These are phyloP conservation scores for Galleria mellonella DNA, from an alignment of 1,140 invertebrate genomes.

Conservation along the genomic window DNA sequence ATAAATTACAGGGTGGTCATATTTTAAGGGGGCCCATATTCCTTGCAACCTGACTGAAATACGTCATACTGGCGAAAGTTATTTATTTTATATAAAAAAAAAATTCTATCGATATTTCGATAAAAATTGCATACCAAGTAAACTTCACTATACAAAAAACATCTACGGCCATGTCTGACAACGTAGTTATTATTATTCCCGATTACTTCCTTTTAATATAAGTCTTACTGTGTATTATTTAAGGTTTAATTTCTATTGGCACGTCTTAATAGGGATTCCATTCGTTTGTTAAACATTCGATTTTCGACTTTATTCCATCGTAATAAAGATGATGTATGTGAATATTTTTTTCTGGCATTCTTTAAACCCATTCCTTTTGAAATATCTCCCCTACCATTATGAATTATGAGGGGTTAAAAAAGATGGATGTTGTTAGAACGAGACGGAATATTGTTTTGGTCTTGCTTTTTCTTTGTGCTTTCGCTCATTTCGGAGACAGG, in stretches of 20 bases:
- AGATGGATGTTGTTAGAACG: too few relatives aligned
- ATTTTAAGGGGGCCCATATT: too few relatives aligned
- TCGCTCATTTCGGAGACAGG: too few relatives aligned
- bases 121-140: constrained; percentile 21
- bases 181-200: constrained; percentile 7
- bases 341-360: too few relatives aligned
- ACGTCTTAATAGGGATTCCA: background rate
- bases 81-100: too few relatives aligned
- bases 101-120: constrained; percentile 7
- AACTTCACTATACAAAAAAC: constrained; percentile 19
- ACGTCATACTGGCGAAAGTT: too few relatives aligned
- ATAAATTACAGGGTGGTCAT: too few relatives aligned
- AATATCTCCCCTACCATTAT: too few relatives aligned
- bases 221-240: background rate
- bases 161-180: constrained; percentile 25
- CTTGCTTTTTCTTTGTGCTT: background rate
- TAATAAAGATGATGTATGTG: background rate
- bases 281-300: background rate
- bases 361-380: too few relatives aligned
- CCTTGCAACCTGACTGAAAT: too few relatives aligned
- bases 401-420: too few relatives aligned
- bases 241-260: constrained; percentile 3
- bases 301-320: constrained; percentile 2
- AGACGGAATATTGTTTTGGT: too few relatives aligned
- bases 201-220: background rate